A percentile compares a stretch with the other conserved stretches of the same genome.
These are phyloP conservation scores for Perdix hodgsoniae DNA, from an alignment of 2,797 vertebrate genomes.

Conservation along the genomic window DNA sequence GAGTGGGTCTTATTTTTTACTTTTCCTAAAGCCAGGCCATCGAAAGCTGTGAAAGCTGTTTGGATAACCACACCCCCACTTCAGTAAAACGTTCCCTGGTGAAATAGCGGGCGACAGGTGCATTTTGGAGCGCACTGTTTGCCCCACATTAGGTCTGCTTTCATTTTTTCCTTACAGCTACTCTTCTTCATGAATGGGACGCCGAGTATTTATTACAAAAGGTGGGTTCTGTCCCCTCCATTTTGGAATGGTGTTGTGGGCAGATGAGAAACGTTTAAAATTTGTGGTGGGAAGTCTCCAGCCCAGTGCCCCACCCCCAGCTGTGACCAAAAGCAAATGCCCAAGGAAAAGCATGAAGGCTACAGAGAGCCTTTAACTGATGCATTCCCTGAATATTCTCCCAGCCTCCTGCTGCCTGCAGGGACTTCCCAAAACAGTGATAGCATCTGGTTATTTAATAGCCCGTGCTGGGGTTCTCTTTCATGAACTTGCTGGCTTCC, in stretches of 20 bases:
- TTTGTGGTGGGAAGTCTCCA: neutral
- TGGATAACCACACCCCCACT: neutral
- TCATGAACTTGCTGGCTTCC: neutral
- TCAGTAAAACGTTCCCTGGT: neutral
- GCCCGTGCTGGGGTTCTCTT: neutral
- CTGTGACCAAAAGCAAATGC: neutral
- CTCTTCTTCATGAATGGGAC: accelerated
- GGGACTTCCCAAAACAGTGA: neutral
- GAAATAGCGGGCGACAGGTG: neutral
- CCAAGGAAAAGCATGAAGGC: neutral
- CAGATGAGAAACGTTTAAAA: accelerated
- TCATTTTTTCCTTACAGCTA: neutral
- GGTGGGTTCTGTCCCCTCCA: neutral
- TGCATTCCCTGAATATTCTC: neutral
- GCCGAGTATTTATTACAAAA: accelerated
- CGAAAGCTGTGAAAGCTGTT: neutral
- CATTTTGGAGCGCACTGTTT: neutral
- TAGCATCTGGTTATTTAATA: neutral
- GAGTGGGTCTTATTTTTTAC: too few species aligned
- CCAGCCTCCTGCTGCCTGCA: neutral
- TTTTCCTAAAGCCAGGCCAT: neutral
- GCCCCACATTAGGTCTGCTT: neutral
- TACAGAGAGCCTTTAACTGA: neutral
- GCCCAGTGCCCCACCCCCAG: accelerated
- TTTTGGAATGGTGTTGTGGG: neutral